These are phyloP conservation scores for Lepidonotus clava DNA, from an alignment of 2,888 invertebrate genomes.

Conservation along the genomic window DNA sequence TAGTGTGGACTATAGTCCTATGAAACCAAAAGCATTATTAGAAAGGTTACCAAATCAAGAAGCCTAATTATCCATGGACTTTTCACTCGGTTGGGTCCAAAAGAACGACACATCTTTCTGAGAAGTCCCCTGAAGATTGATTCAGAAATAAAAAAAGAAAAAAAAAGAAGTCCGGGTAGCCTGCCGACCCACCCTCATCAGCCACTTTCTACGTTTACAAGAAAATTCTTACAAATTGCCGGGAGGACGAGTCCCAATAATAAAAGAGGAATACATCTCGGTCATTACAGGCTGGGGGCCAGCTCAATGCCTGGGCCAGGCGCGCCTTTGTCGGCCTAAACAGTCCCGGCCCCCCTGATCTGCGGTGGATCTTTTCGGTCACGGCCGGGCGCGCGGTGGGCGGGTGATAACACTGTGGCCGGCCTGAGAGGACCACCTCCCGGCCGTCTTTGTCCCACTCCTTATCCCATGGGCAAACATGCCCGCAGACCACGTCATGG, in stretches of 20 bases:
- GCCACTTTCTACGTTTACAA: no score
- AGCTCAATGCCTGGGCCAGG: neutral
- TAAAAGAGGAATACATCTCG: constrained; percentile 3
- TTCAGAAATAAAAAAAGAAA: no score
- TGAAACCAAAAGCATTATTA: no score
- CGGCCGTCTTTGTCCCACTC: neutral
- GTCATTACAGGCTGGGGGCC: constrained; percentile 12
- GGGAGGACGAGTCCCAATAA: no score
- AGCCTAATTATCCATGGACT: no score
- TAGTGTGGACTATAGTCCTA: no score
- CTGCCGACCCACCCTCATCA: no score
- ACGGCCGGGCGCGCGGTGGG: neutral
- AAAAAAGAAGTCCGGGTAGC: no score
- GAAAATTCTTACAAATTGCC: constrained; percentile 15
- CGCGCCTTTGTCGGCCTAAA: constrained; percentile 7
- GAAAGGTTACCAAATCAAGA: no score
- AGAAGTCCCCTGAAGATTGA: no score
- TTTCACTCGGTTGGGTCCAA: no score
- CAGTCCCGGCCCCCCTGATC: neutral
- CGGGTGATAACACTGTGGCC: constrained; percentile 12
- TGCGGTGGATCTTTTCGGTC: neutral
- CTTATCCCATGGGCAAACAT: constrained; percentile 33
- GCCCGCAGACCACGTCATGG: neutral
- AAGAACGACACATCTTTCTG: no score
- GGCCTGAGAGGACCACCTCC: neutral